phyloP scores from a whole-genome alignment of 2,113 vertebrate genomes.

The Odobenus rosmarus region DNA sequence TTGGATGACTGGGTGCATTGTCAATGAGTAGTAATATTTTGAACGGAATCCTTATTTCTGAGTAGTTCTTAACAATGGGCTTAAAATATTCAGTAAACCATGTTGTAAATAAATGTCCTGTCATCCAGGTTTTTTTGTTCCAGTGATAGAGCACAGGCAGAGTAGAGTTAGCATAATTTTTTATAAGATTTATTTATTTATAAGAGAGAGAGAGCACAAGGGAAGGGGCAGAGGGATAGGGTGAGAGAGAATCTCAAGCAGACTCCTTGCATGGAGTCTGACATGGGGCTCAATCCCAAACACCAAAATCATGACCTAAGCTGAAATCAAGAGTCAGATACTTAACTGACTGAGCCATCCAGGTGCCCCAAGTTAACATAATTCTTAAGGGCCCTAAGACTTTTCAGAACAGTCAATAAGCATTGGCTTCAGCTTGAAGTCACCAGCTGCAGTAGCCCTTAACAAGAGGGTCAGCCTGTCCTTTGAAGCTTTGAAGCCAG shows the following conservation, averaged over 20 bases:
- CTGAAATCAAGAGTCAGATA: not conserved
- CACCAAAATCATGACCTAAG: not conserved
- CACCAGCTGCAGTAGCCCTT: not conserved
- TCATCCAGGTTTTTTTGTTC: not conserved
- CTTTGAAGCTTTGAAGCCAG: not conserved
- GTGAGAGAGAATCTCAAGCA: not conserved
- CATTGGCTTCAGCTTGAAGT: not conserved
- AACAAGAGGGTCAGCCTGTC: not conserved
- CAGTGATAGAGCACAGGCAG: not conserved
- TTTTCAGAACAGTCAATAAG: not conserved
- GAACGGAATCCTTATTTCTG: not conserved
- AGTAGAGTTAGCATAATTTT: not conserved
- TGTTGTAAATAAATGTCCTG: not conserved
- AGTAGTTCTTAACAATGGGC: not conserved
- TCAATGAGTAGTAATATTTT: not conserved
- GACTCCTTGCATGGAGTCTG: not conserved
- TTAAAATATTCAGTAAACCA: not conserved
- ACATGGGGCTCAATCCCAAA: not conserved
- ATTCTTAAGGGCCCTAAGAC: not conserved
- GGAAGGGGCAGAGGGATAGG: not conserved
- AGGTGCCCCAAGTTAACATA: not conserved
- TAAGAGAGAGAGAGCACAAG: not conserved
- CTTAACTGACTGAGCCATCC: not conserved
- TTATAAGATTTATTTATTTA: not conserved
- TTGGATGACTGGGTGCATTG: not conserved